Conservation (phyloP, 2,797 vertebrate genomes). For the Carcharodon carcharias region DNA sequence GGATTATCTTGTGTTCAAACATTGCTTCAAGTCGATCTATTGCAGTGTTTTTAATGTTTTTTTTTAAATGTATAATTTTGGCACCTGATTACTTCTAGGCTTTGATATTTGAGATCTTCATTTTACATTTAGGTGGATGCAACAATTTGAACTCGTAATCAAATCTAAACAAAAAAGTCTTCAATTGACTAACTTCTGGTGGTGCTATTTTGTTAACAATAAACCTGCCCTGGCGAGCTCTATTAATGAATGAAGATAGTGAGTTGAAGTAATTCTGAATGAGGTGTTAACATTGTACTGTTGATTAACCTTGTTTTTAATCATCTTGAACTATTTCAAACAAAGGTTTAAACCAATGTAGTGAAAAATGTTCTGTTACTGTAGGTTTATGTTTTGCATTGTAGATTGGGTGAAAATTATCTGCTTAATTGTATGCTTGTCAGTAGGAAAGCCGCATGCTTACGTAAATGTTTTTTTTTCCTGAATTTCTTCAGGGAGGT, state of each 20-base stretch:
- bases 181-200: neutral
- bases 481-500: constrained; percentile 62
- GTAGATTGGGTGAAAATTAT: neutral
- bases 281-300: neutral
- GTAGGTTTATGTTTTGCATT: neutral
- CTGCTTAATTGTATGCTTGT: neutral
- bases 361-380: neutral
- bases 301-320: neutral
- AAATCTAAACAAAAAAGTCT: neutral
- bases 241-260: neutral
- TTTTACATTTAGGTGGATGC: neutral
- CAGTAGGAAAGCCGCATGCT: neutral
- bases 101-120: neutral
- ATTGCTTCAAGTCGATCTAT: neutral
- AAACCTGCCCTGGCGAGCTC: neutral
- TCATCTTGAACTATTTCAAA: neutral
- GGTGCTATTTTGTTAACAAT: neutral
- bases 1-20: constrained; percentile 40
- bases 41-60: neutral
- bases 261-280: neutral
- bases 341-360: neutral
- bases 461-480: constrained; percentile 33
- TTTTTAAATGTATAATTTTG: neutral
- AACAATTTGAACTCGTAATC: neutral
- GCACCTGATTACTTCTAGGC: neutral